phyloP scores from a whole-genome alignment of 2,888 invertebrate genomes.

The Halocaridina rubra region DNA sequence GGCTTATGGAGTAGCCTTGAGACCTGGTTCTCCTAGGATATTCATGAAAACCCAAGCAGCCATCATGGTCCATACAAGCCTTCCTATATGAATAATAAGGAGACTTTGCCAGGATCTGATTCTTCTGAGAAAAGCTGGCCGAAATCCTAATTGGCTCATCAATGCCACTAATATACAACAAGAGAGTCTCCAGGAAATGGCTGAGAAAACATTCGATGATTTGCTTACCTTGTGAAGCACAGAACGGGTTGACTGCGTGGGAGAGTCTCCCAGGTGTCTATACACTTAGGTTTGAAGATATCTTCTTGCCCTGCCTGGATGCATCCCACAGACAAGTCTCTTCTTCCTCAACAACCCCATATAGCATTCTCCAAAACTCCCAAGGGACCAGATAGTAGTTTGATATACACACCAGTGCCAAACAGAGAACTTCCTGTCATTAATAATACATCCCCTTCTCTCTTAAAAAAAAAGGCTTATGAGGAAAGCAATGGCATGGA shows the following conservation, averaged over 20 bases:
- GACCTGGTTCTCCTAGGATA: constrained; percentile 84
- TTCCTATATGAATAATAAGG: constrained; percentile 68
- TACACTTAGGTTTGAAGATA: constrained; percentile 72
- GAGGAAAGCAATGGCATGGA: constrained; percentile 91
- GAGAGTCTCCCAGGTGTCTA: constrained; percentile 51
- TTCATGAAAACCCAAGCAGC: constrained; percentile 70
- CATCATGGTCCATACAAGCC: constrained; percentile 68
- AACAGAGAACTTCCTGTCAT: constrained; percentile 72
- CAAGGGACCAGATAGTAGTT: constrained; percentile 88
- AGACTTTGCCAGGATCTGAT: constrained; percentile 85
- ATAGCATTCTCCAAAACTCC: constrained; percentile 92
- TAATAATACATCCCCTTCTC: constrained; percentile 71
- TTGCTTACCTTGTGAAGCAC: constrained; percentile 53
- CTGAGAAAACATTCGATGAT: constrained; percentile 59
- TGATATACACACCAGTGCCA: constrained; percentile 86
- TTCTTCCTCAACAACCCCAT: constrained; percentile 82
- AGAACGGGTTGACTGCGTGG: constrained; percentile 54
- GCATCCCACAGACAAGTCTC: constrained; percentile 77
- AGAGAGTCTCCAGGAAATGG: constrained; percentile 74
- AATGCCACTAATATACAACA: constrained; percentile 80
- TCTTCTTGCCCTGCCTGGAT: constrained; percentile 78
- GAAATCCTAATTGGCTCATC: constrained; percentile 80
- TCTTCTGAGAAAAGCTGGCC: constrained; percentile 86
- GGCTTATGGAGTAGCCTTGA: constrained; percentile 83
- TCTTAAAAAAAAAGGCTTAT: constrained; percentile 84